phyloP scores from a whole-genome alignment of 2,797 vertebrate species.

The Halcyon smyrnensis region DNA sequence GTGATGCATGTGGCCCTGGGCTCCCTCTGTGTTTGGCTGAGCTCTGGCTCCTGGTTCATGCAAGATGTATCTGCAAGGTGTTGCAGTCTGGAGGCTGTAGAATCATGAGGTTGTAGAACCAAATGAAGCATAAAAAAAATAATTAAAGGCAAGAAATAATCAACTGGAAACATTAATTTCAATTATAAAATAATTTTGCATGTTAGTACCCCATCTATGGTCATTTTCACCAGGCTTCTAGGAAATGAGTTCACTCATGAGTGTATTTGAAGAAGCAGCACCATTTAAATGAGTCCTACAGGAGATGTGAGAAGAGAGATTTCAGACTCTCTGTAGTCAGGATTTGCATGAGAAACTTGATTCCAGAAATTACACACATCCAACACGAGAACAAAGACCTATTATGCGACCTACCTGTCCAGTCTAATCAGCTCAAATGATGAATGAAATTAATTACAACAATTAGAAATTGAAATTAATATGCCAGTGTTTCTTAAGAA shows the following conservation, averaged over 20 bases:
- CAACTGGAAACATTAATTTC: background rate
- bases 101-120: background rate
- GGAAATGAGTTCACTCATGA: background rate
- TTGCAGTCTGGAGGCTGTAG: background rate
- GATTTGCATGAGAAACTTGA: background rate
- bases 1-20: background rate
- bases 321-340: background rate
- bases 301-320: background rate
- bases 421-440: background rate
- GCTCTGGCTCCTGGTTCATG: background rate
- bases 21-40: background rate
- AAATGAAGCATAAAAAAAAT: background rate
- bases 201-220: background rate
- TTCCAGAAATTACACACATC: background rate
- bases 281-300: background rate
- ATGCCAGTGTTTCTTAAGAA: background rate
- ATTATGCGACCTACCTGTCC: constrained; percentile 7
- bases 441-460: constrained; percentile 28
- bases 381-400: background rate
- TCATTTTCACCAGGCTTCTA: background rate
- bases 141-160: background rate
- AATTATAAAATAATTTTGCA: background rate
- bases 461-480: constrained; percentile 19
- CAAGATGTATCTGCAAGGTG: background rate
- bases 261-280: background rate